Conservation (phyloP, 2,888 invertebrate species). For the Petrophora chlorosata region DNA sequence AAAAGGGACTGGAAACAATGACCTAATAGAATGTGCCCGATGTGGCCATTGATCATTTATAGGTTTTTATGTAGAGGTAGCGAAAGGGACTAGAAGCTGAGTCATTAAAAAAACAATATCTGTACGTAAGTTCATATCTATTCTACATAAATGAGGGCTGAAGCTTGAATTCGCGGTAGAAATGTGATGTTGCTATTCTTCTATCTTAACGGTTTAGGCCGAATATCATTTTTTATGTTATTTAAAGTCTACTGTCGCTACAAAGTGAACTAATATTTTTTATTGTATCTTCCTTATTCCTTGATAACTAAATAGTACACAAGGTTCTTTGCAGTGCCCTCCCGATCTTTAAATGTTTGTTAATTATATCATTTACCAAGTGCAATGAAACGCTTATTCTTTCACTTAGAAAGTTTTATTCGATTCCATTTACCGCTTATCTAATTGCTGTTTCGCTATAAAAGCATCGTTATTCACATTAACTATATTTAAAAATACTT, state of each 20-base stretch:
- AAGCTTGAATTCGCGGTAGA: too few relatives aligned
- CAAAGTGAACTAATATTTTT: too few relatives aligned
- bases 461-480: slow-evolving; percentile 18
- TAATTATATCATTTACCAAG: neutral
- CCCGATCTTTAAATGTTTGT: too few relatives aligned
- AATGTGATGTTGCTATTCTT: too few relatives aligned
- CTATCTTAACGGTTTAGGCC: too few relatives aligned
- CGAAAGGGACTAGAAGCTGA: neutral
- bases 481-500: slow-evolving; percentile 14
- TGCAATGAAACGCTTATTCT: slow-evolving; percentile 10
- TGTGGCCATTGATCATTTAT: slow-evolving; percentile 29
- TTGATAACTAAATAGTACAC: too few relatives aligned
- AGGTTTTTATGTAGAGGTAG: slow-evolving; percentile 16
- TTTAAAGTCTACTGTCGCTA: too few relatives aligned
- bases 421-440: slow-evolving; percentile 20
- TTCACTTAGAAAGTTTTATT: slow-evolving; percentile 27
- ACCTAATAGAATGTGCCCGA: slow-evolving; percentile 27
- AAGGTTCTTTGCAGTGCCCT: too few relatives aligned
- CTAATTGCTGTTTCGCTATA: slow-evolving; percentile 19
- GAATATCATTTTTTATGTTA: too few relatives aligned
- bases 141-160: neutral
- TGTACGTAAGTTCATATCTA: neutral
- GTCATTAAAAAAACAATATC: slow-evolving; percentile 1
- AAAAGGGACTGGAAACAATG: slow-evolving; percentile 29
- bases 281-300: too few relatives aligned